A percentile compares a stretch with the other conserved stretches of the same genome.
phyloP scores from a whole-genome alignment of 2,888 invertebrate species.

The Cyclophora punctaria region DNA sequence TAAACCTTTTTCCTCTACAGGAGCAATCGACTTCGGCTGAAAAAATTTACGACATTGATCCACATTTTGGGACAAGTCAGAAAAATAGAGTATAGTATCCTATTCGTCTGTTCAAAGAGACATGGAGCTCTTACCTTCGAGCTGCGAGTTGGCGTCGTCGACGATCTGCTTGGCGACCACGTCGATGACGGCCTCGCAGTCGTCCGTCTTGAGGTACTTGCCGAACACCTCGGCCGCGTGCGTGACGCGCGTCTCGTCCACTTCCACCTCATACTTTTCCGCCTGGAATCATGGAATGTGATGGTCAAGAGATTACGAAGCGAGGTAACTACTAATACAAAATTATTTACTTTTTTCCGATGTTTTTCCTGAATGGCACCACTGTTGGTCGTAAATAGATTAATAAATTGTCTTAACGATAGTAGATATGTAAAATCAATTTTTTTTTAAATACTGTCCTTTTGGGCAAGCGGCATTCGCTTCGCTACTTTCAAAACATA shows the following conservation, averaged over 20 bases:
- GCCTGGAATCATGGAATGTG: conserved; percentile 38
- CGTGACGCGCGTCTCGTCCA: conserved; percentile 89
- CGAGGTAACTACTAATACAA: too few species aligned
- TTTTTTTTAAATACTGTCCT: neutral
- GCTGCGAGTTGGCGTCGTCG: conserved; percentile 45
- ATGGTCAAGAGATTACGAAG: conserved; percentile 17
- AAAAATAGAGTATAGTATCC: too few species aligned
- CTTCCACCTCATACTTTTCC: conserved; percentile 94
- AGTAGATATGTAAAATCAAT: conserved; percentile 10
- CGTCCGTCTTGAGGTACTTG: conserved; percentile 67
- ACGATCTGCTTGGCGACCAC: conserved; percentile 48
- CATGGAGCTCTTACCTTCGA: conserved; percentile 53
- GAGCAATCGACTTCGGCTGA: too few species aligned
- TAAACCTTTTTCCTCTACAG: too few species aligned
- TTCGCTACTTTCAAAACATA: too few species aligned
- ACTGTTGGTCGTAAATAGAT: too few species aligned
- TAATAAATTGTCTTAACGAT: neutral
- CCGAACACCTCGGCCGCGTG: conserved; percentile 80
- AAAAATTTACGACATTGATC: too few species aligned
- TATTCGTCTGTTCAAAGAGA: too few species aligned
- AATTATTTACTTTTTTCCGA: too few species aligned
- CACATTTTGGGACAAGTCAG: too few species aligned
- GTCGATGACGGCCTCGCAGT: conserved; percentile 61
- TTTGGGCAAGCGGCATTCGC: too few species aligned
- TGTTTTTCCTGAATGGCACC: too few species aligned